phyloP scores from a whole-genome alignment of 2,113 vertebrate genomes.

The Benitochromis conjunctus region DNA sequence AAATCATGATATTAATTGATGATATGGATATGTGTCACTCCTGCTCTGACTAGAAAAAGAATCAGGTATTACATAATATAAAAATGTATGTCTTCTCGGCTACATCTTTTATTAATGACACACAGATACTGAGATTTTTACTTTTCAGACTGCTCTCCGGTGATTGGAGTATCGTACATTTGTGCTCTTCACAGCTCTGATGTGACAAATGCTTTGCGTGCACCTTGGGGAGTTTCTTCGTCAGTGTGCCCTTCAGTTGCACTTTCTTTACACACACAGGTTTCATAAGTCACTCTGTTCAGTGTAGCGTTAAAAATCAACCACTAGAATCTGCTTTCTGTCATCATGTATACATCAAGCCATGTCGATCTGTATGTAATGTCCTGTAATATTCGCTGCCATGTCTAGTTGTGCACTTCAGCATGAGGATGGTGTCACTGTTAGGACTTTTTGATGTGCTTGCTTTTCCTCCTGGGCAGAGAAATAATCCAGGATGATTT shows the following conservation, averaged over 20 bases:
- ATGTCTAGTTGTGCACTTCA: background rate
- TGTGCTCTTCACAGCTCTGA: slow-evolving; percentile 33
- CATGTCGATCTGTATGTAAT: slow-evolving; percentile 10
- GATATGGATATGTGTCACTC: background rate
- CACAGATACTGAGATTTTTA: background rate
- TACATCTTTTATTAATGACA: slow-evolving; percentile 15
- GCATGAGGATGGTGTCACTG: background rate
- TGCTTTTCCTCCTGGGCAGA: background rate
- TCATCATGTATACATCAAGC: background rate
- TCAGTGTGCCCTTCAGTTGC: slow-evolving; percentile 32
- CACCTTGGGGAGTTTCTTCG: slow-evolving; percentile 39
- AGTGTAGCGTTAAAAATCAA: background rate
- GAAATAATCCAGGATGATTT: background rate
- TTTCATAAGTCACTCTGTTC: background rate
- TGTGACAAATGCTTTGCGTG: slow-evolving; percentile 47
- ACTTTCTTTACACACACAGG: background rate
- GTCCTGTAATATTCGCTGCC: slow-evolving; percentile 11
- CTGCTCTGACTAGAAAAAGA: background rate
- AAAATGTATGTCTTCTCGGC: background rate
- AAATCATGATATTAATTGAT: background rate
- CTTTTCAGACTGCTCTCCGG: slow-evolving; percentile 26
- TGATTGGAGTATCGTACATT: slow-evolving; percentile 28
- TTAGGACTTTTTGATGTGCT: background rate
- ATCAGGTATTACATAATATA: slow-evolving; percentile 42
- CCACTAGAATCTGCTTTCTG: background rate